Conservation (phyloP, 2,113 vertebrate genomes). For the Leiothrix lutea region DNA sequence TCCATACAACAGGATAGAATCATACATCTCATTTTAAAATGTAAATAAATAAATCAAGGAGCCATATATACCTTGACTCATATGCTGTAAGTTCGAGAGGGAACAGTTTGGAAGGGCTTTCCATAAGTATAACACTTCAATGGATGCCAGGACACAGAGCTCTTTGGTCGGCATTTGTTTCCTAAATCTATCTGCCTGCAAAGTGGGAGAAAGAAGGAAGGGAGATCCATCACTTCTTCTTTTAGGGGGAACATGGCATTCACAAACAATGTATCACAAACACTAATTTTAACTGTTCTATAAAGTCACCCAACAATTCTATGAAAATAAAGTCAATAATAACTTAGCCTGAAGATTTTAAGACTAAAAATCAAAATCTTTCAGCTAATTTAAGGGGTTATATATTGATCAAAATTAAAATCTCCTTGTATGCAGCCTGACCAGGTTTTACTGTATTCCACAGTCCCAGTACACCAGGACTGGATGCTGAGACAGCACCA, state of each 20-base stretch:
- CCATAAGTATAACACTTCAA: constrained; percentile 97
- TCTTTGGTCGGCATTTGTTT: constrained; percentile 85
- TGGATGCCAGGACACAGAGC: constrained; percentile 90
- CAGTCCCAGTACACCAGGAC: not conserved
- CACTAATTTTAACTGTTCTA: not conserved
- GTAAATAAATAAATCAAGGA: not conserved
- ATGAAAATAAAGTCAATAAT: not conserved
- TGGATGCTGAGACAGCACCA: not conserved
- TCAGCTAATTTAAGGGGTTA: not conserved
- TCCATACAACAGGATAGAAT: not conserved
- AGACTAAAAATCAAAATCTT: not conserved
- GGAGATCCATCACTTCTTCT: not conserved
- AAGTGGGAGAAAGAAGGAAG: not conserved
- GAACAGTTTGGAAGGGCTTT: constrained; percentile 97
- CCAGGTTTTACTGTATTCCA: not conserved
- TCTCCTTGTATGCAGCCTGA: not conserved
- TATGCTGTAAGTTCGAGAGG: constrained; percentile 90
- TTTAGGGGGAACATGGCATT: not conserved
- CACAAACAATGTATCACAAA: not conserved
- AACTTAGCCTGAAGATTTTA: not conserved
- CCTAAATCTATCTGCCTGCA: constrained; percentile 91
- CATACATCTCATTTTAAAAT: not conserved
- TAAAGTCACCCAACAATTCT: not conserved
- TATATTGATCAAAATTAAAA: not conserved
- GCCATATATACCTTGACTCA: constrained; percentile 89